Evolutionary conservation across 1,140 invertebrate genomes (phyloP), one percentile per base, ranked within the genome.

Genomic region (Pseudomyrmex dendroicus): DNA sequence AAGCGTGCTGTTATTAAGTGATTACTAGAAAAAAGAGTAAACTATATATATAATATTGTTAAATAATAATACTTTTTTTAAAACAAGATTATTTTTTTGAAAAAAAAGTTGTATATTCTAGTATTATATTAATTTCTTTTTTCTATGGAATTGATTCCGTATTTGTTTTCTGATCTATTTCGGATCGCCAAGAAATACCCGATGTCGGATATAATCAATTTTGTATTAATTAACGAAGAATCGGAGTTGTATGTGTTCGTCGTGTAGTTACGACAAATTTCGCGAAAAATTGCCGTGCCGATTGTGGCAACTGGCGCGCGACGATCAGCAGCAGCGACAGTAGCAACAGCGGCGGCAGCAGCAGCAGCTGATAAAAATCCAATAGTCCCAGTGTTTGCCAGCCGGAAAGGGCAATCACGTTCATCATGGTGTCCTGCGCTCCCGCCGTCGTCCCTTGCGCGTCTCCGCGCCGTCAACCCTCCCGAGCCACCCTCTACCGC

Each of bases 391-490:
- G 92, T 93, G 91, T 93, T 93, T 93, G 92, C 90, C 89, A 85
- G 91, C 89, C 91, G 91, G 91, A 93, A 92, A 93, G 92, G 92
- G 93, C 92, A 93, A 93, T 93, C 92, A 93, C 92, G 93, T 93
- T 93, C 92, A 90, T 91, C 90, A 92, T 91, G 91, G 90, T 91
- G 91, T 91, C 87, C 91, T 82, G 78, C 80, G 78, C 83, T 76
- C 86, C 89, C 85, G 52, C 74, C 74, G 74, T 46, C 20, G 61
- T 25, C 61, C 52, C 73, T 22, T 59, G 82, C 84, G 5, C 84
- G 70, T 77, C 83, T 68, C 84, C 82, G 67, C 67, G 83, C 86
- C 63, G 84, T 84, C 89, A 84, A 52, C 50, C 84, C 84, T 74
- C 84, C 73, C 67, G 52, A 35, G 35, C 35, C 35, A 35, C 35